These are phyloP conservation scores for Protosalanx chinensis DNA, from an alignment of 2,797 vertebrate genomes.

Conservation along the genomic window DNA sequence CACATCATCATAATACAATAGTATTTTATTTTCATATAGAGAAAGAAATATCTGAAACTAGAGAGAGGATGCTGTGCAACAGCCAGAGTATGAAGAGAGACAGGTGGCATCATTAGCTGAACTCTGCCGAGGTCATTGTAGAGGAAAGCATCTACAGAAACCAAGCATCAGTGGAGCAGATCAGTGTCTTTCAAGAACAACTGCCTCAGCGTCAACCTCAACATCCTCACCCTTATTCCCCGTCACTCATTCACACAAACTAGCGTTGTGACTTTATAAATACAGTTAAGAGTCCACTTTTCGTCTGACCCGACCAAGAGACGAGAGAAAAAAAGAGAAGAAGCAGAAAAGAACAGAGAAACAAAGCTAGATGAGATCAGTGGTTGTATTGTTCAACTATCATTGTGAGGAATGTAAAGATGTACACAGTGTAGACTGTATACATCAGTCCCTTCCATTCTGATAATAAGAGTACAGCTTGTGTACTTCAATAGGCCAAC, in stretches of 20 bases:
- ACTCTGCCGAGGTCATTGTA: slow-evolving; percentile 37
- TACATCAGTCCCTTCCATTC: slow-evolving; percentile 18
- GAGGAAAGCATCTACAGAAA: not conserved
- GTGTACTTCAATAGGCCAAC: not conserved
- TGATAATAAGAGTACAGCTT: slow-evolving; percentile 5
- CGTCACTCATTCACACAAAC: slow-evolving; percentile 9
- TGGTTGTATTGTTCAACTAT: slow-evolving; percentile 35
- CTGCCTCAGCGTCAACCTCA: not conserved
- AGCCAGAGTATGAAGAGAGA: slow-evolving; percentile 44
- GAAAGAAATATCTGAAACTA: slow-evolving; percentile 63
- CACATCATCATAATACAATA: slow-evolving; percentile 48
- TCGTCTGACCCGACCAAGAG: slow-evolving; percentile 5
- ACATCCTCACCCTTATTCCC: not conserved
- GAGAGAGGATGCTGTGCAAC: slow-evolving; percentile 54
- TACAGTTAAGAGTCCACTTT: not conserved
- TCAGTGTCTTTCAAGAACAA: not conserved
- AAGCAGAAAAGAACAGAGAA: slow-evolving; percentile 12
- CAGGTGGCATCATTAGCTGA: slow-evolving; percentile 30
- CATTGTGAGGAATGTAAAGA: not conserved
- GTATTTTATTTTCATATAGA: slow-evolving; percentile 60
- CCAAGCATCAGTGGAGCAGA: not conserved
- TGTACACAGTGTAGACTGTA: not conserved
- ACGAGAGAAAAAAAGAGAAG: not conserved
- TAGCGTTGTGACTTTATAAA: slow-evolving; percentile 17
- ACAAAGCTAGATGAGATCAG: slow-evolving; percentile 19